phyloP scores from a whole-genome alignment of 2,888 invertebrate species.

The Dromius quadrimaculatus region DNA sequence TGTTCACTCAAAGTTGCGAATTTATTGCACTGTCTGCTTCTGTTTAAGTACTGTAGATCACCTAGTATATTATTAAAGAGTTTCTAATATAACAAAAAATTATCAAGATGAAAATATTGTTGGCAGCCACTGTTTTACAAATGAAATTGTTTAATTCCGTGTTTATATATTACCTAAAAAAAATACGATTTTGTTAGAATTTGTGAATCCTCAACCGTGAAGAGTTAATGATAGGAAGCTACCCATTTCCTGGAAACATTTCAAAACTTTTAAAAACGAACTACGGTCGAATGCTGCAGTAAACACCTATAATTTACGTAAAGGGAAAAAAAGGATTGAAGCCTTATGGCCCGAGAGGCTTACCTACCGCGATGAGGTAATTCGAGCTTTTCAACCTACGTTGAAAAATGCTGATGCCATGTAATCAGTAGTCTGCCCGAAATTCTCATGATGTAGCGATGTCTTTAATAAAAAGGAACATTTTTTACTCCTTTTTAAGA shows the following conservation, averaged over 20 bases:
- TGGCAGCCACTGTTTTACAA: neutral
- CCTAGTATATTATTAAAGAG: too few species aligned
- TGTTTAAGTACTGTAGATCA: too few species aligned
- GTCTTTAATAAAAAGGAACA: conserved; percentile 22
- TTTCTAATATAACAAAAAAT: too few species aligned
- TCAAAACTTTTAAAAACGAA: conserved; percentile 1
- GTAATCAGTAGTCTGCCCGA: conserved; percentile 14
- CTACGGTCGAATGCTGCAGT: conserved; percentile 11
- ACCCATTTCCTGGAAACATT: conserved; percentile 8
- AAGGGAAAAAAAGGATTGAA: conserved; percentile 16
- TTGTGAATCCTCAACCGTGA: conserved; percentile 16
- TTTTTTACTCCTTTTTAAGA: conserved; percentile 21
- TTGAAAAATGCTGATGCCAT: conserved; percentile 35
- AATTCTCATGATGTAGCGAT: conserved; percentile 24
- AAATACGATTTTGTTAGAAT: neutral
- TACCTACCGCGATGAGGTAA: conserved; percentile 27
- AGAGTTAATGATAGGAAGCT: neutral
- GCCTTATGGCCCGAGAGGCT: neutral
- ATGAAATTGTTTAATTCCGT: neutral
- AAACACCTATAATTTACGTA: conserved; percentile 29
- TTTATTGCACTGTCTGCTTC: too few species aligned
- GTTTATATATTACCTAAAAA: conserved; percentile 7
- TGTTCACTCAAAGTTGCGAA: too few species aligned
- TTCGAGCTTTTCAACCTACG: conserved; percentile 24
- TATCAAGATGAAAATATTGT: too few species aligned